Conservation (phyloP, 2,797 vertebrate genomes). For the Fringilla coelebs region DNA sequence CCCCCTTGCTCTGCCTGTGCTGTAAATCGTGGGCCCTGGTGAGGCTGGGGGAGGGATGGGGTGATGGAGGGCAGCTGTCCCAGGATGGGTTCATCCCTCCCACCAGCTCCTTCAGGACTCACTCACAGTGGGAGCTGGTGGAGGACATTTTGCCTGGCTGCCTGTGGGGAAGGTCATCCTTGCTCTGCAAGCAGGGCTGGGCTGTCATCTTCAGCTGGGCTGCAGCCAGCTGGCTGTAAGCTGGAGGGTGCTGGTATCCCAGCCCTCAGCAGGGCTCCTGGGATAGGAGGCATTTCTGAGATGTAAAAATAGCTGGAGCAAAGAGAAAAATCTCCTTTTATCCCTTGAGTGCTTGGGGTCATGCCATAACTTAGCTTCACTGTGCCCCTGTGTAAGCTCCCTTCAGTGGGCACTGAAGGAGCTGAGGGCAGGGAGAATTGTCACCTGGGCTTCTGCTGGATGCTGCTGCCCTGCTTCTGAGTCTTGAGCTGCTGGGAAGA, state of each 20-base stretch:
- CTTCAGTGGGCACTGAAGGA: neutral
- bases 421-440: neutral
- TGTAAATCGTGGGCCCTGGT: neutral
- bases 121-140: neutral
- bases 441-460: neutral
- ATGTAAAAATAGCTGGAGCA: neutral
- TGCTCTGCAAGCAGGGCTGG: neutral
- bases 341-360: neutral
- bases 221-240: neutral
- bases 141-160: neutral
- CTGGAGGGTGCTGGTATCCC: neutral
- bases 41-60: neutral
- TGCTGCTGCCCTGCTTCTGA: neutral
- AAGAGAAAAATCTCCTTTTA: neutral
- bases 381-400: accelerated
- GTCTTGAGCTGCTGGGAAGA: neutral
- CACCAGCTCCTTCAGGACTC: neutral
- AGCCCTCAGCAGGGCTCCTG: neutral
- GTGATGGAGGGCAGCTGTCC: neutral
- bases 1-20: neutral
- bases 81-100: neutral
- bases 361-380: neutral
- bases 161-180: neutral
- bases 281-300: neutral
- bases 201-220: neutral